Evolutionary conservation across 2,797 vertebrate species (phyloP).

Genomic region (Cossypha polioptera): DNA sequence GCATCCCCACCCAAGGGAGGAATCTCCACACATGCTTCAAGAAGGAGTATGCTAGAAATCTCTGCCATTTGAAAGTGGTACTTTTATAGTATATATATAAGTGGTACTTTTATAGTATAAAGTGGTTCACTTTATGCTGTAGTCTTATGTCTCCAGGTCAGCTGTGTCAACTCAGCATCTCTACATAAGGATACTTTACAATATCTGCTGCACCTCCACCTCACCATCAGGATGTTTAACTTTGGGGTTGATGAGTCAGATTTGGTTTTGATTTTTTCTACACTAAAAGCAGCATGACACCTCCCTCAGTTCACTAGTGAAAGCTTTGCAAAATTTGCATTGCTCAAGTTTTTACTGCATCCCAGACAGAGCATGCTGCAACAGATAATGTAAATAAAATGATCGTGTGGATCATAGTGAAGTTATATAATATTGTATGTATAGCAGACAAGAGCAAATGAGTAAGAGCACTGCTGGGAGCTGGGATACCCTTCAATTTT

Average conservation of each 20-base stretch:
- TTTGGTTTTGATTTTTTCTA: neutral
- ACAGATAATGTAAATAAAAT: neutral
- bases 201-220: neutral
- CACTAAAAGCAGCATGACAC: neutral
- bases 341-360: neutral
- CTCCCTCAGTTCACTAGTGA: neutral
- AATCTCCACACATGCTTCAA: neutral
- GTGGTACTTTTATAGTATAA: neutral
- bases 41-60: neutral
- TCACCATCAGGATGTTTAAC: neutral
- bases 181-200: neutral
- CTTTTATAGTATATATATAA: neutral
- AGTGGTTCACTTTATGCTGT: neutral
- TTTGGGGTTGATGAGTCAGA: neutral
- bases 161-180: neutral
- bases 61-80: neutral
- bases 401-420: neutral
- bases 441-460: neutral
- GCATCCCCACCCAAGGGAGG: rapidly evolving
- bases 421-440: neutral
- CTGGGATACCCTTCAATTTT: neutral
- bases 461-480: neutral
- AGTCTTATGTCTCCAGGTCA: neutral
- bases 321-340: neutral
- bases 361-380: neutral